phyloP scores from a whole-genome alignment of 1,140 invertebrate genomes.

The Bombus consobrinus region DNA sequence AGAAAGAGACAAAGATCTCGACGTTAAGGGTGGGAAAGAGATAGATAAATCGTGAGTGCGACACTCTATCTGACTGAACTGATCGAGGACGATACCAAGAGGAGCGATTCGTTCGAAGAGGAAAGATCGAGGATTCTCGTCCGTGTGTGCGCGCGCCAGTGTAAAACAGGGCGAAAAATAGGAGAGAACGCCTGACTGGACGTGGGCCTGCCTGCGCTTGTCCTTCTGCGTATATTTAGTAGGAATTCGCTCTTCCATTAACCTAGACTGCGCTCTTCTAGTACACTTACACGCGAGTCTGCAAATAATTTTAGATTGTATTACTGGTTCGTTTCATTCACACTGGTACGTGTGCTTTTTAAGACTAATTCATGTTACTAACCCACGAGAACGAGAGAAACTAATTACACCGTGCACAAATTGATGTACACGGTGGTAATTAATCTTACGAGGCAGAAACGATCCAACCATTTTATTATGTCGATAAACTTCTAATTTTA shows the following conservation, averaged over 20 bases:
- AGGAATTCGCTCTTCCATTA: slow-evolving; percentile 61
- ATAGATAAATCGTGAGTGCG: slow-evolving; percentile 21
- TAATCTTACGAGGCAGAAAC: neutral
- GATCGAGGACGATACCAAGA: neutral
- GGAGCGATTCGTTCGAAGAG: slow-evolving; percentile 2
- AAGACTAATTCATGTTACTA: slow-evolving; percentile 47
- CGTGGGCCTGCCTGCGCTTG: slow-evolving; percentile 31
- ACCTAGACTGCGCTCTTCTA: slow-evolving; percentile 33
- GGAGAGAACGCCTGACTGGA: slow-evolving; percentile 40
- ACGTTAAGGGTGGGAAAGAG: slow-evolving; percentile 2
- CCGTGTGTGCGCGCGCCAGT: slow-evolving; percentile 55
- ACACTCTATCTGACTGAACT: neutral
- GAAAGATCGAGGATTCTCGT: slow-evolving; percentile 37
- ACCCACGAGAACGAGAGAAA: neutral
- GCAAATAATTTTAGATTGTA: neutral
- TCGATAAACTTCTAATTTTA: neutral
- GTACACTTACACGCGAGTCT: neutral
- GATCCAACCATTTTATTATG: neutral
- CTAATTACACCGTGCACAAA: neutral
- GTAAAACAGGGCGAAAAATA: slow-evolving; percentile 22
- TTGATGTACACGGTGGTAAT: no score
- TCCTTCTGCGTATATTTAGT: slow-evolving; percentile 56
- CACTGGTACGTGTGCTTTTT: slow-evolving; percentile 5
- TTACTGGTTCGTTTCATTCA: neutral
- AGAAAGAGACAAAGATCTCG: neutral